Evolutionary conservation across 2,113 vertebrate genomes (phyloP).

Genomic region (Puntigrus tetrazona): DNA sequence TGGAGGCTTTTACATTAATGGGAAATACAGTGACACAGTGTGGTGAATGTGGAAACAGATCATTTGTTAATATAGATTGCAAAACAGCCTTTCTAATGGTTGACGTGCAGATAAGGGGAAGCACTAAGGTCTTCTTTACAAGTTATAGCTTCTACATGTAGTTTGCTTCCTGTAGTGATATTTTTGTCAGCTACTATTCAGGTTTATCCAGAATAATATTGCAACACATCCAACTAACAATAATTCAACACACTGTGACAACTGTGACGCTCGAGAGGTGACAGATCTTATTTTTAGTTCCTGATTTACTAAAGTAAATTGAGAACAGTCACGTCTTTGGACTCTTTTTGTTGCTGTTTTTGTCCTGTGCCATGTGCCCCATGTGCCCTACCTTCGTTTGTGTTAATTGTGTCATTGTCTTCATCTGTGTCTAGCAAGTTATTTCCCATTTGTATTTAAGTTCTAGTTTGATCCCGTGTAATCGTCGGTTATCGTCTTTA

Average conservation of each 20-base stretch:
- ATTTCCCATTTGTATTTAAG: too few species aligned
- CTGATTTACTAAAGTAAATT: too few species aligned
- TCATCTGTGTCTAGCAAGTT: too few species aligned
- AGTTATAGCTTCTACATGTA: neutral
- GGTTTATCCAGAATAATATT: neutral
- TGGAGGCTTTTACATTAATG: constrained; percentile 12
- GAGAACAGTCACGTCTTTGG: too few species aligned
- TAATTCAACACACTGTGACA: neutral
- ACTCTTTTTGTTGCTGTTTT: too few species aligned
- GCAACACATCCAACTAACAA: neutral
- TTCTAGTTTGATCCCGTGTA: too few species aligned
- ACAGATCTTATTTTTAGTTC: neutral
- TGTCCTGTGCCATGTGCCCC: too few species aligned
- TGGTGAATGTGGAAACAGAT: neutral
- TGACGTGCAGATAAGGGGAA: neutral
- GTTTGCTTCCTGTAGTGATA: neutral
- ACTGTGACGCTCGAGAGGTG: neutral
- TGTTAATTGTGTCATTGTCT: too few species aligned
- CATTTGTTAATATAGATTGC: neutral
- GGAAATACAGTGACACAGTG: neutral
- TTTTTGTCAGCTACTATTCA: neutral
- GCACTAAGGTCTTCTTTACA: neutral
- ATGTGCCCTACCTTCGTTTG: too few species aligned
- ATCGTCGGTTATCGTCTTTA: too few species aligned
- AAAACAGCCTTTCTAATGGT: neutral